These are phyloP conservation scores for Zaprionus taronus DNA, from an alignment of 1,140 invertebrate genomes.

Conservation along the genomic window DNA sequence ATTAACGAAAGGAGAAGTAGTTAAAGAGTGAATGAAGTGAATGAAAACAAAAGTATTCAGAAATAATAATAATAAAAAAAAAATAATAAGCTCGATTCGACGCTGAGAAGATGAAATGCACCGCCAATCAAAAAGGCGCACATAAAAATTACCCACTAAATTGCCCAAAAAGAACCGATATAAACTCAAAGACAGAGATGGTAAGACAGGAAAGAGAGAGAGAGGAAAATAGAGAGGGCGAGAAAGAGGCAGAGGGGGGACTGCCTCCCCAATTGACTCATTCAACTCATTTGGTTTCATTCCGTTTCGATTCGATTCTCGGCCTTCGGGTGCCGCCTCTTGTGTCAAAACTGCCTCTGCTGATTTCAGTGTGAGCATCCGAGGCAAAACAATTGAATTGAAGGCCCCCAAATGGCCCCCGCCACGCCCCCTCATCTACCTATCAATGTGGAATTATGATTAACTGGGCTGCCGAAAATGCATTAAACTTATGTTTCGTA, in stretches of 20 bases:
- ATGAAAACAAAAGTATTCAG: conserved; percentile 19
- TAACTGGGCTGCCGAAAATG: conserved; percentile 36
- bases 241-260: not conserved
- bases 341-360: conserved; percentile 76
- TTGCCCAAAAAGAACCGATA: conserved; percentile 71
- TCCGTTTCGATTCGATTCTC: conserved; percentile 34
- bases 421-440: conserved; percentile 13
- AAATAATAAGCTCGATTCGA: conserved; percentile 10
- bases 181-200: conserved; percentile 5
- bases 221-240: not conserved
- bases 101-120: conserved; percentile 73
- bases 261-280: not conserved
- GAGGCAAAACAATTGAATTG: conserved; percentile 67
- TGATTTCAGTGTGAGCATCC: conserved; percentile 60
- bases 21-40: not conserved
- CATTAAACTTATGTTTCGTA: conserved; percentile 8
- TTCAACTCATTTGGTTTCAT: not conserved
- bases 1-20: conserved; percentile 39
- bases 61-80: conserved; percentile 55
- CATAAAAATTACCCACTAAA: conserved; percentile 74
- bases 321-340: conserved; percentile 63
- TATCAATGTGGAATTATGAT: conserved; percentile 48
- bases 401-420: not conserved
- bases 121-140: conserved; percentile 80
- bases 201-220: not conserved